Base-by-base conservation (phyloP, 2,113 vertebrate genomes). In the Rynchops niger region DNA sequence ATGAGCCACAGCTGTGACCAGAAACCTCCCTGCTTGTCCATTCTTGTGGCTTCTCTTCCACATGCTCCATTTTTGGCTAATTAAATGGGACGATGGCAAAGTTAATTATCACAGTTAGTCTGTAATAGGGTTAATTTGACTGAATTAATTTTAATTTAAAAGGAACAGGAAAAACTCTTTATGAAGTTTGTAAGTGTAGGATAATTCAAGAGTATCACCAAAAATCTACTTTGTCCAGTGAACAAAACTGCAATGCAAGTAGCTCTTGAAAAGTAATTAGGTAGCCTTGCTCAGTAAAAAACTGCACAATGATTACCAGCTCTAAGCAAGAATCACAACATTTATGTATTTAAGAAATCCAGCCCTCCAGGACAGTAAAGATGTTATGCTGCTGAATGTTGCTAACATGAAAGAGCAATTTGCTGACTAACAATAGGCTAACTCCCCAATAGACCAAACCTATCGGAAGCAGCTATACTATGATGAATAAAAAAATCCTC, bases 211-310 rank as follows among this genome's bases (percentile, higher is more conserved):
- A 88, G 45, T 38, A 85, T 58, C 59, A 76, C 29, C 82, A 88
- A 30, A 74, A 82, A 65, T 88, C 56, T 78, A 15, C 59, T 82
- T 82, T 79, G 80, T 61, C 77, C 52, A 74, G 52, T 72, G 66
- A 80, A 58, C 15, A 74, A 91, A 56, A 79, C 30, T 79, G 61
- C 70, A 90, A 61, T 32, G 58, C 52, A 73, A 76, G 36, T 14
- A 86, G 61, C 52, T 83, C 69, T 83, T 91, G 67, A 79, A 63
- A 93, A 77, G 67, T 34, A 93, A 88, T 83, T 67, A 93, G 87
- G 47, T 45, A 86, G 55, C 71, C 66, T 76, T 62, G 61, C 26
- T 95, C 32, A 63, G 76, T 80, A 67, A 52, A 74, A 85, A 82
- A 49, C 7, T 58, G 42, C 27, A 62, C 66, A 80, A 74, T 25